Base-by-base conservation (phyloP, 2,113 vertebrate species). In the Cyanoramphus novaezelandiae region DNA sequence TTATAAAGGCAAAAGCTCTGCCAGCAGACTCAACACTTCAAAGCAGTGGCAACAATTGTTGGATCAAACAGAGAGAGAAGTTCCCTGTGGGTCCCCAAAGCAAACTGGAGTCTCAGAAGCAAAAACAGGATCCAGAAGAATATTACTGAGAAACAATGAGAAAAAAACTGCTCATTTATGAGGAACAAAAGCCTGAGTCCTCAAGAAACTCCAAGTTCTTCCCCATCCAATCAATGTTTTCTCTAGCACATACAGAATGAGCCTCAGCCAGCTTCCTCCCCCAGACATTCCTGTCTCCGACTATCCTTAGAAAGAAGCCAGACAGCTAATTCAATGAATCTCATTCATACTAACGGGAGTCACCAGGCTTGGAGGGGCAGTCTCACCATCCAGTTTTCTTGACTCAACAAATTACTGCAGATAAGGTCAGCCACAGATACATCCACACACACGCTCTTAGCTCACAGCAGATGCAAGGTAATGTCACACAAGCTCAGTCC, bases 161-260 rank as follows among this genome's bases (percentile, higher is more conserved):
- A 6, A 81, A 88, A 92, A 29, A 62, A 3, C 9, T 13, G 33
- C 72, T 90, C 60, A n/a, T 84, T 93, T 82, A 52, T 79, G 43
- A n/a, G 57, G 69, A 95, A 97, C 88, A 96, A 96, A 96, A 95
- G 91, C 81, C 57, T 0, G 6, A 86, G 57, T 71, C 90, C 92
- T 93, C 80, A 93, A 94, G 93, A 67, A 93, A 86, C 86, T 84
- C 80, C 72, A 92, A 93, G 90, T 37, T 88, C 90, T 88, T 96
- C 86, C 39, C 75, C 52, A 92, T 83, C 86, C 92, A 86, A 84
- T 86, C 90, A 96, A 88, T 96, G 84, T 94, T 97, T 97, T 95
- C 93, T 90, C 85, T 92, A 72, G 69, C 86, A 72, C 95, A 95
- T 93, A 96, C 75, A 93, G 92, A 88, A 93, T 19, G 37, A 91